Base-by-base conservation (phyloP, 2,113 vertebrate species). In the Papio anubis region DNA sequence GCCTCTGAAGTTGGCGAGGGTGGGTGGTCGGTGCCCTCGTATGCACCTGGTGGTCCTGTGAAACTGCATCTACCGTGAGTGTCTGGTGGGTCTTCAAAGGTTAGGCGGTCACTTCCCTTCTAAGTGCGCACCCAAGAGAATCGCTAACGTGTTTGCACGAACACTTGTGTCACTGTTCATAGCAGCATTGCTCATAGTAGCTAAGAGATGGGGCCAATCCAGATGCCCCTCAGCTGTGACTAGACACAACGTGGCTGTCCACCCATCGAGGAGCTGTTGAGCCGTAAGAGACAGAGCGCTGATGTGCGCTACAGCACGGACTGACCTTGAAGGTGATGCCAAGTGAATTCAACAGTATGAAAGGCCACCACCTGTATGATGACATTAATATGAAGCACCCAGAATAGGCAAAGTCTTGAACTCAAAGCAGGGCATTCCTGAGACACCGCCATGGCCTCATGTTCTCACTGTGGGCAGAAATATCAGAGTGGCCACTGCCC, bases 401-500 rank as follows among this genome's bases (percentile, higher is more conserved):
- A 55, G 52, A 20, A 27, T 27, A 38, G 55, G 55, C 88, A 4
- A 8, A 16, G 52, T 55, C 52, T 17, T 2, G 6, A 55, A 55
- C 52, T 55, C 52, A 55, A 55, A 55, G 52, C 52, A 55, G 52
- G 52, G 18, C 52, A 11, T n/a, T 45, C 59, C 38, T 3, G 20
- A n/a, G 16, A 25, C 38, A 13, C 32, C 18, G 1, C 11, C 2
- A 3, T 4, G 12, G 52, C 35, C 18, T 57, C 3, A 8, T 21
- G 25, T 25, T 9, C 6, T 38, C 18, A 59, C 27, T 0, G n/a
- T 32, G 50, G 48, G 20, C 12, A 4, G 20, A 43, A 13, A 8
- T 43, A 17, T 40, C 43, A 45, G 14, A 70, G 78, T 10, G 1
- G 2, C 16, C 8, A 27, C 8, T 3, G 18, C 21, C 2, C 13